Conservation (phyloP, 2,113 vertebrate genomes). For the Sphyrna mokarran region DNA sequence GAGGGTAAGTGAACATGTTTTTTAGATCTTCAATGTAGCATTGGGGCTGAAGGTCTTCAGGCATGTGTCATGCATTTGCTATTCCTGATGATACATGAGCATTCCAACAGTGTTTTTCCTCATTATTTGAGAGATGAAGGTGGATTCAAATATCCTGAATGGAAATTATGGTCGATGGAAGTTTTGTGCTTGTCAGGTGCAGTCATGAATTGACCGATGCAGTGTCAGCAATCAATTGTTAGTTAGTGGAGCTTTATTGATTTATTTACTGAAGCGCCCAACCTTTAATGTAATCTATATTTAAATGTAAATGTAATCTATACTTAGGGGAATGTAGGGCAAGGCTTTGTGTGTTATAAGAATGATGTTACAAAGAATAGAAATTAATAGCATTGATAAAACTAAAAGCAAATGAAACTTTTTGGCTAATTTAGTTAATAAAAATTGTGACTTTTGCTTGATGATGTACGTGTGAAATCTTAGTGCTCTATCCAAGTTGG, state of each 20-base stretch:
- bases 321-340: neutral
- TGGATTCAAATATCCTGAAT: neutral
- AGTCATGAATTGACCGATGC: slow-evolving; percentile 17
- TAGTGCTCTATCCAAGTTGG: too few relatives aligned
- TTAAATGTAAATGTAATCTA: neutral
- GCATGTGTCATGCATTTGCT: neutral
- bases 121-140: neutral
- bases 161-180: neutral
- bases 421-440: neutral
- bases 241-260: neutral
- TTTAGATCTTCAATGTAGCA: neutral
- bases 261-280: neutral
- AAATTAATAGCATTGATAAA: neutral
- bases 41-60: neutral
- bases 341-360: neutral
- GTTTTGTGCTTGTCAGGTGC: neutral
- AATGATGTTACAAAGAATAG: neutral
- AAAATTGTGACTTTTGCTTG: neutral
- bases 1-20: neutral
- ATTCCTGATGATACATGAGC: neutral
- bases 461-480: neutral
- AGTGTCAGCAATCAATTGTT: neutral
- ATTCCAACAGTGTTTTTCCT: neutral
- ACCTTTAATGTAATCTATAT: neutral
- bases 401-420: neutral